A percentile compares a stretch with the other conserved stretches of the same genome.
Evolutionary conservation across 2,888 invertebrate genomes (phyloP).

Genomic region (Andrena flavipes): DNA sequence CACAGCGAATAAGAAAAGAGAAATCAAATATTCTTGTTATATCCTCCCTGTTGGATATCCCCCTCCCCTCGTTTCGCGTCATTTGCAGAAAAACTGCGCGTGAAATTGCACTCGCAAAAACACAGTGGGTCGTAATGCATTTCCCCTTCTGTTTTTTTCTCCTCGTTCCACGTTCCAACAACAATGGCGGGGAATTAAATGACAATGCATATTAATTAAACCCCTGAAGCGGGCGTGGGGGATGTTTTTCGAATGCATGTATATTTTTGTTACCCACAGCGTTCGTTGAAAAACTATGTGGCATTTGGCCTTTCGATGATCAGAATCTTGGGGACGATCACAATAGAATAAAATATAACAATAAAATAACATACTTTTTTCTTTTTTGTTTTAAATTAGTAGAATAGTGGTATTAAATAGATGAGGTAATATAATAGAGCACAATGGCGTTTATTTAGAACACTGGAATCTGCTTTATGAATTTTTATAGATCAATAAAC

Average conservation of each 20-base stretch:
- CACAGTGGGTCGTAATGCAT: neutral
- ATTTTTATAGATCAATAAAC: no score
- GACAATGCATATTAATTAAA: constrained; percentile 66
- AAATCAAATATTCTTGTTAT: no score
- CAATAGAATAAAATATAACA: no score
- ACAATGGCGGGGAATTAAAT: constrained; percentile 53
- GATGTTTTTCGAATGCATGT: neutral
- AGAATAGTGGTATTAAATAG: no score
- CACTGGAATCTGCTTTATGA: no score
- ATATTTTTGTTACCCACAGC: no score
- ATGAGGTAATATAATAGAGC: no score
- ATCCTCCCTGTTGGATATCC: neutral
- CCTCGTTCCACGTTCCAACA: constrained; percentile 1
- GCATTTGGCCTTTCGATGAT: neutral
- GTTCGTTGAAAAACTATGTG: neutral
- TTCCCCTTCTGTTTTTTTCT: neutral
- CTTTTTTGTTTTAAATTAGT: no score
- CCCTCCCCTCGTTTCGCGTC: neutral
- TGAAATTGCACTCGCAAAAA: no score
- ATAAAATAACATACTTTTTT: no score
- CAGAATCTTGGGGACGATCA: neutral
- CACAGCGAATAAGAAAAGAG: no score
- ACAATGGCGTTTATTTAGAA: no score
- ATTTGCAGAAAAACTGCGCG: neutral
- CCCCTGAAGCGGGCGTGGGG: constrained; percentile 13